phyloP scores from a whole-genome alignment of 2,113 vertebrate species.

The Erythrolamprus reginae region DNA sequence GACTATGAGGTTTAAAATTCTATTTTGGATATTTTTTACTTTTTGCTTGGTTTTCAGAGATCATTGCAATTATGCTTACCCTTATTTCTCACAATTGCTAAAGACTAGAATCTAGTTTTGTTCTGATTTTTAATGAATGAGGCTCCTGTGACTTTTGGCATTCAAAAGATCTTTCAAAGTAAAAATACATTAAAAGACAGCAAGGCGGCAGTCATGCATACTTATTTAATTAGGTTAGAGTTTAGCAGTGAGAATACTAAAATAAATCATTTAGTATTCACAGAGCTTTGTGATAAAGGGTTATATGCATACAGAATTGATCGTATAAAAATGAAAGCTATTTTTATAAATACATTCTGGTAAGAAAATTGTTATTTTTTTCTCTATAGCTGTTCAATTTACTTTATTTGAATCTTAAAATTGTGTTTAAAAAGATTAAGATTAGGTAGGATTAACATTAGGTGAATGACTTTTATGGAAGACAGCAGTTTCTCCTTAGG shows the following conservation, averaged over 20 bases:
- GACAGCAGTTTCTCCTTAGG: constrained; percentile 62
- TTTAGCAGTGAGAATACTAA: background rate
- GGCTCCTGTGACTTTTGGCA: constrained; percentile 8
- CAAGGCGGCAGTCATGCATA: constrained; percentile 13
- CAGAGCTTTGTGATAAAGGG: constrained; percentile 7
- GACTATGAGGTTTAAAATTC: constrained; percentile 13
- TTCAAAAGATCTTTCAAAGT: constrained; percentile 1
- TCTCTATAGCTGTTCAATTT: constrained; percentile 10
- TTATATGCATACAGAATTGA: constrained; percentile 16
- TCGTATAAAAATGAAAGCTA: constrained; percentile 7
- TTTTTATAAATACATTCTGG: constrained; percentile 25
- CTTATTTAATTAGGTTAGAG: constrained; percentile 7
- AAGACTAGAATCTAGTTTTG: background rate
- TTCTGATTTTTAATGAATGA: background rate
- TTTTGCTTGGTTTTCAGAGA: background rate
- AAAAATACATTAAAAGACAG: constrained; percentile 7
- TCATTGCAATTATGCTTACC: background rate
- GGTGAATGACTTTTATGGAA: constrained; percentile 60
- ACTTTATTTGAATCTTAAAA: constrained; percentile 4
- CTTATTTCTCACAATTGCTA: background rate
- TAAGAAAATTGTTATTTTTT: constrained; percentile 2
- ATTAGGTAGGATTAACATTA: constrained; percentile 23
- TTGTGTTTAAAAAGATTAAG: constrained; percentile 12
- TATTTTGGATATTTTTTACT: constrained; percentile 16
- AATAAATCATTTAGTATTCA: constrained; percentile 22